phyloP scores from a whole-genome alignment of 2,113 vertebrate genomes.

The Leptocoma aspasia region DNA sequence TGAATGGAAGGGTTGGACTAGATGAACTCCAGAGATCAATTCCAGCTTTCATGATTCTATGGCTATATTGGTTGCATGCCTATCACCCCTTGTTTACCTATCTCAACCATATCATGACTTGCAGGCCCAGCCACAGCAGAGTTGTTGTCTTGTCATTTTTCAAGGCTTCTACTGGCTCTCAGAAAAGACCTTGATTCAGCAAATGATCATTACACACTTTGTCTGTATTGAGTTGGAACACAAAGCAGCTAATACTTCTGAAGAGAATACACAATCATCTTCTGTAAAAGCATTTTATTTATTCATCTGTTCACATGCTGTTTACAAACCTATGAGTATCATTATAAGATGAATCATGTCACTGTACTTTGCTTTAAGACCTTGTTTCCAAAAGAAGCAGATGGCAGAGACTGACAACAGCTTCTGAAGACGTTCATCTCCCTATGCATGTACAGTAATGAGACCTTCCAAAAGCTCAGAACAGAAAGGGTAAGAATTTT shows the following conservation, averaged over 20 bases:
- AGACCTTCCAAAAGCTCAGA: not conserved
- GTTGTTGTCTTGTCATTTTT: not conserved
- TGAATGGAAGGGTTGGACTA: not conserved
- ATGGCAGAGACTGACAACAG: slow-evolving; percentile 14
- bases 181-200: not conserved
- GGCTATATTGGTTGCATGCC: not conserved
- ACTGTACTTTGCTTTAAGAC: slow-evolving; percentile 15
- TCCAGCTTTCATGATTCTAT: not conserved
- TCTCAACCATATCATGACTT: not conserved
- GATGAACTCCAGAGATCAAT: not conserved
- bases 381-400: slow-evolving; percentile 50
- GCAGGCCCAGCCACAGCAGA: not conserved
- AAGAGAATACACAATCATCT: slow-evolving; percentile 34
- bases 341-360: slow-evolving; percentile 31
- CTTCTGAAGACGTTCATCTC: not conserved
- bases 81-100: not conserved
- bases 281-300: slow-evolving; percentile 30
- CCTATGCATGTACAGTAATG: not conserved
- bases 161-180: not conserved
- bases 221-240: not conserved
- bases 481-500: not conserved
- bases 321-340: slow-evolving; percentile 44
- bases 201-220: not conserved
- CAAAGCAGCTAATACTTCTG: not conserved
- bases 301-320: slow-evolving; percentile 41